Base-by-base conservation (phyloP, 1,140 invertebrate species). In the Sycophila sp. region DNA sequence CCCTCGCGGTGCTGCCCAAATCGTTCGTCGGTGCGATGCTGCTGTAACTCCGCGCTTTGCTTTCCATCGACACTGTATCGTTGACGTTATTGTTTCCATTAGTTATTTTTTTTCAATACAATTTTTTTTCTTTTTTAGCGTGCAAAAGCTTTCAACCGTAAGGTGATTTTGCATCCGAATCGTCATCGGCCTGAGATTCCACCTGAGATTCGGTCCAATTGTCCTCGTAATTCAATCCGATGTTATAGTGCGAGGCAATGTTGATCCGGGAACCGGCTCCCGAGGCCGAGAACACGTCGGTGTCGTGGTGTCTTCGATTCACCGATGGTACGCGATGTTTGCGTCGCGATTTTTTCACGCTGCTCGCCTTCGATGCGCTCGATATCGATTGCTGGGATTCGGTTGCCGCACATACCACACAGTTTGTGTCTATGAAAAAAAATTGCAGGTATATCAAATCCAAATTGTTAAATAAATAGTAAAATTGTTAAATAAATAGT, bases 371-470 rank as follows among this genome's bases (percentile, higher is more conserved):
- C 0, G 75, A 77, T 2, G 22, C 28, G 10, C 22, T 60, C 10
- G 75, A 69, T 5, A 55, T 60, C 1, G 77, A 77, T 19, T 72
- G 63, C 58, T 75, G 72, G 10, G 75, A 76, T 19, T 79, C 73
- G 4, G 72, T 42, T 2, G 45, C 42, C 2, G 66, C 71, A 60
- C 77, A 78, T 22, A 77, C 69, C 22, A 77, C 73, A 30, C 77
- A 83, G 19, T 66, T 76, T 10, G 66, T 68, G 26, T 81, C 81
- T 83, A 40, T 15, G 70, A 70, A 62, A 55, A 67, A 32, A 15
- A 24, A 51, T 53, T 58, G 15, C 36, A n/a, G 4, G 19, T n/a
- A n/a, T n/a, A n/a, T n/a, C n/a, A n/a, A n/a, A n/a, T n/a, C n/a
- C n/a, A n/a, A n/a, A 11, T 13, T 58, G 7, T 19, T 4, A 13